A percentile compares a stretch with the other conserved stretches of the same genome.
Evolutionary conservation across 2,888 invertebrate genomes (phyloP).

Genomic region (Plutella xylostella): DNA sequence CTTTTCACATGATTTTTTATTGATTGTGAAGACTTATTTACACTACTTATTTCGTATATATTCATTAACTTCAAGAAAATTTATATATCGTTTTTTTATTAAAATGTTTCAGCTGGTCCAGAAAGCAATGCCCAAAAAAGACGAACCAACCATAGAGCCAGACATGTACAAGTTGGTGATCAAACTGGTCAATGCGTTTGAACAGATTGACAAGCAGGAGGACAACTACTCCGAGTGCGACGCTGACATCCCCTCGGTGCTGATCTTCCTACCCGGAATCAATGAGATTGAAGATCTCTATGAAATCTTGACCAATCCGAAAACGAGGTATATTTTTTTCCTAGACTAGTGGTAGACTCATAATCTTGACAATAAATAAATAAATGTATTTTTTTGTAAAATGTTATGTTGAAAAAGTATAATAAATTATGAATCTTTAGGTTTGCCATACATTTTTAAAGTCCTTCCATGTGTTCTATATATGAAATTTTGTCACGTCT

Average conservation of each 20-base stretch:
- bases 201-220: constrained; percentile 70
- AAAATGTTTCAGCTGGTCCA: background rate
- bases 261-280: constrained; percentile 92
- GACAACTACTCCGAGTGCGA: constrained; percentile 31
- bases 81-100: too few species aligned
- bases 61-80: too few species aligned
- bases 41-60: too few species aligned
- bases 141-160: constrained; percentile 67
- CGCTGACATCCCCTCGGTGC: constrained; percentile 72
- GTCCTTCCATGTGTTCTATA: too few species aligned
- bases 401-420: too few species aligned
- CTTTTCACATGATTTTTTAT: too few species aligned
- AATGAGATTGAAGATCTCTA: constrained; percentile 83
- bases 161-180: constrained; percentile 73
- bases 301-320: constrained; percentile 31
- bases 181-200: constrained; percentile 74
- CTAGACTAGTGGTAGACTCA: too few species aligned
- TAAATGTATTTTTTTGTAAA: background rate
- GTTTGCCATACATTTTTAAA: too few species aligned
- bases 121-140: constrained; percentile 19
- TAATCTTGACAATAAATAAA: background rate
- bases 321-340: too few species aligned
- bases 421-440: too few species aligned
- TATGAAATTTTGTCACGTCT: too few species aligned
- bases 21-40: too few species aligned